These are phyloP conservation scores for Tenthredo livida DNA, from an alignment of 2,888 invertebrate species.

Conservation along the genomic window DNA sequence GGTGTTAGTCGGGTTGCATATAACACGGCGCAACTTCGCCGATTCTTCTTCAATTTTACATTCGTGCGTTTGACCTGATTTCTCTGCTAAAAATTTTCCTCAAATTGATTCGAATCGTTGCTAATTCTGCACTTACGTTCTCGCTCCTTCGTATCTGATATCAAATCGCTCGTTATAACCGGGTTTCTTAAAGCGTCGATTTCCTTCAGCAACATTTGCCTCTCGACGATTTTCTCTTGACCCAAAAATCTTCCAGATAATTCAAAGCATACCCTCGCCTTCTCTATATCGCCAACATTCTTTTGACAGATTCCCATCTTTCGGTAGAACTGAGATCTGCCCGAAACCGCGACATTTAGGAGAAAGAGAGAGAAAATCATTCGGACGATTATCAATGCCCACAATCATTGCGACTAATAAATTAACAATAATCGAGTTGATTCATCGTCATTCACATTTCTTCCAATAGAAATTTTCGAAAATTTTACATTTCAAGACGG, in stretches of 20 bases:
- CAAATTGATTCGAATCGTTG: not conserved
- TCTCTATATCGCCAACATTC: constrained; percentile 81
- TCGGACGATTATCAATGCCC: not conserved
- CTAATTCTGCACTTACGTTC: not conserved
- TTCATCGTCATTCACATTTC: not conserved
- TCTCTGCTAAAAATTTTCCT: not conserved
- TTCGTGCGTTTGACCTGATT: not conserved
- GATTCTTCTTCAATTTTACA: not conserved
- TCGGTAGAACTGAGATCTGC: constrained; percentile 85
- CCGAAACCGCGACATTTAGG: constrained; percentile 58
- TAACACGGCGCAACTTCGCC: not conserved
- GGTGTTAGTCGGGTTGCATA: not conserved
- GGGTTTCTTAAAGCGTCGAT: constrained; percentile 73
- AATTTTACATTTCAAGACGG: not conserved
- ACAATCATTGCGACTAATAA: not conserved
- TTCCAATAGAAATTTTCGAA: not conserved
- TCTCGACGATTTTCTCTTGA: constrained; percentile 77
- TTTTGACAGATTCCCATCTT: constrained; percentile 86
- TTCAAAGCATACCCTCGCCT: constrained; percentile 84
- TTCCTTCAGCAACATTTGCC: constrained; percentile 76
- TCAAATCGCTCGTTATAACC: constrained; percentile 9
- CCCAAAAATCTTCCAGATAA: constrained; percentile 82
- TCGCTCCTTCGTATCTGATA: constrained; percentile 68
- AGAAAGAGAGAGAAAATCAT: not conserved
- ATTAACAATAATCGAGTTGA: too few relatives aligned